Evolutionary conservation across 2,888 invertebrate species (phyloP).

Genomic region (Rugalucina vietnamica): DNA sequence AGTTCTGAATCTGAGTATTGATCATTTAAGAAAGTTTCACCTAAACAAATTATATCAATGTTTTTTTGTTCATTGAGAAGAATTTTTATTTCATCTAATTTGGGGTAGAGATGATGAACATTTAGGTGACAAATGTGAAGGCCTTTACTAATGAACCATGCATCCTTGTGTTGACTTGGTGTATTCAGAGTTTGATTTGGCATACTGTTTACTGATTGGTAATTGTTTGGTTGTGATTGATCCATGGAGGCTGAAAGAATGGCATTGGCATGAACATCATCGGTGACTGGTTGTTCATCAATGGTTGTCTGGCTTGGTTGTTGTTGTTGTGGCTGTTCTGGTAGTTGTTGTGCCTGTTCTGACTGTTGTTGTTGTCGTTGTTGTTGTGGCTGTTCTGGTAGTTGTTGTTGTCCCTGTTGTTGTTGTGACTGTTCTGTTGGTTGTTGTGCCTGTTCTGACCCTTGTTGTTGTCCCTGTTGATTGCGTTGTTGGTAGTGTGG

Average conservation of each 20-base stretch:
- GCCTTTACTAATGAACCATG: neutral
- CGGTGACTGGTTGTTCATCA: too few species aligned
- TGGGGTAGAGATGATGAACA: neutral
- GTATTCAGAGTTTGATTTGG: neutral
- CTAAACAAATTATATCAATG: neutral
- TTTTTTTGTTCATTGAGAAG: neutral
- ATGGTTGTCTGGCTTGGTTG: neutral
- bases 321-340: too few species aligned
- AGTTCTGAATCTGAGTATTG: neutral
- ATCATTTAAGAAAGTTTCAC: constrained; percentile 8
- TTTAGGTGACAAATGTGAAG: neutral
- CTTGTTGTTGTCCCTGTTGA: too few species aligned
- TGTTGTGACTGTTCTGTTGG: too few species aligned
- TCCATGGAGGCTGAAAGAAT: neutral
- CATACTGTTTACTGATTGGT: neutral
- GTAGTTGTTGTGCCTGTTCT: too few species aligned
- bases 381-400: too few species aligned
- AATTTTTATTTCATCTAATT: constrained; percentile 1
- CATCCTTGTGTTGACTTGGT: neutral
- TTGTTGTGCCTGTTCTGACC: too few species aligned
- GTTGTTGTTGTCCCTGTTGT: too few species aligned
- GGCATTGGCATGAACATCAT: neutral
- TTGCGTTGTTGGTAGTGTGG: too few species aligned
- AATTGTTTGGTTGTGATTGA: neutral
- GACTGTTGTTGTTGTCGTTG: too few species aligned